Conservation (phyloP, 2,888 invertebrate genomes). For the Petrolisthes cinctipes region DNA sequence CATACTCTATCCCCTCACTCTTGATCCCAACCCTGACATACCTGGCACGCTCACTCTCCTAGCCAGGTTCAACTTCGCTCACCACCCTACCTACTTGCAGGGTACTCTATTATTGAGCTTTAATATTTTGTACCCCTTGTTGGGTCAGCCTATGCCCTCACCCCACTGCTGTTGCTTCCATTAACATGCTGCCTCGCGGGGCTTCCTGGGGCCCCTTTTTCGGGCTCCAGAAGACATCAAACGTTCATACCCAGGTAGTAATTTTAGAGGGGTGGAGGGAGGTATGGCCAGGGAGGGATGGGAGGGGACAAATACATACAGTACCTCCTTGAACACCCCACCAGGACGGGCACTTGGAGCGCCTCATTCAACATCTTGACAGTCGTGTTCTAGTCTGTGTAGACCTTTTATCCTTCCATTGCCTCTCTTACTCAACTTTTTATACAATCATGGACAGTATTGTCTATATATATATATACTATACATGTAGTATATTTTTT, state of each 20-base stretch:
- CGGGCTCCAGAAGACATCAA: neutral
- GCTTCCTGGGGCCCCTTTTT: no score
- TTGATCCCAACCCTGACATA: constrained; percentile 41
- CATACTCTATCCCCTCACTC: constrained; percentile 36
- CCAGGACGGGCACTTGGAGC: neutral
- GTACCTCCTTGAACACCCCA: neutral
- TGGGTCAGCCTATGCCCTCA: neutral
- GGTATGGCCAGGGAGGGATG: neutral
- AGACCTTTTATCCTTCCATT: no score
- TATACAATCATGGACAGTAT: no score
- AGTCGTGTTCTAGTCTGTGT: neutral
- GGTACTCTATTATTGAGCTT: neutral
- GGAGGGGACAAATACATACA: neutral
- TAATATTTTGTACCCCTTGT: neutral
- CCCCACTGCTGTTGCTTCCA: constrained; percentile 17
- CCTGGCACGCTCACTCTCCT: constrained; percentile 3
- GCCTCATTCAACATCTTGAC: neutral
- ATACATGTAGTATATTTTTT: neutral
- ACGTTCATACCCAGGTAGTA: constrained; percentile 13
- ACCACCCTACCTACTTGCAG: neutral
- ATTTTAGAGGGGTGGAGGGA: neutral
- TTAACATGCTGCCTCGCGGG: neutral
- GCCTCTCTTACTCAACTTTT: no score
- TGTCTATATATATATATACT: neutral
- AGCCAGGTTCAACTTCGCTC: neutral